Base-by-base conservation (phyloP, 2,797 vertebrate genomes). In the Fistularia tabacaria region DNA sequence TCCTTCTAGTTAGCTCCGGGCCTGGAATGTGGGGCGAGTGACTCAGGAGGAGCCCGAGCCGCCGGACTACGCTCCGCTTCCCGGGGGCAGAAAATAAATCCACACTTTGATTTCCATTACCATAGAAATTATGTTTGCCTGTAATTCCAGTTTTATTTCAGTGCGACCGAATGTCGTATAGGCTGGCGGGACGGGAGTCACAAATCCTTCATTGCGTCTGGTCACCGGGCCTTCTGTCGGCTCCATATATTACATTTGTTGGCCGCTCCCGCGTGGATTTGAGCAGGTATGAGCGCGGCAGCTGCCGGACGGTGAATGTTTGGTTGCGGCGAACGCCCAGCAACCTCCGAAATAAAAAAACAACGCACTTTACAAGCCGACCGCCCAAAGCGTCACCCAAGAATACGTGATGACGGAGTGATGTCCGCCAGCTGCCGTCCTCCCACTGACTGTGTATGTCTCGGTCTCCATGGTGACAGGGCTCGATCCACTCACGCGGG, bases 321-420 rank as follows among this genome's bases (percentile, higher is more conserved):
- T 84, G 73, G 74, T 75, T 74, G 66, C 62, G 65, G 69, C 61
- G 62, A 55, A 85, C 82, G 66, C 86, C 78, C 89, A 91, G 88
- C 84, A 91, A 83, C 87, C 70, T 57, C 51, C 10, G 1, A 57
- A 46, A 13, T 6, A 78, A 6, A 77, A 81, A 42, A 59, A 84
- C 81, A 72, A 46, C 57, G 71, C 25, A 3, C 25, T 76, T 85
- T 85, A 76, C 79, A 67, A 49, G 10, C 73, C 69, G 81, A 67
- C 74, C 76, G 74, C 73, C 62, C 73, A 67, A 69, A 74, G 69
- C 52, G 53, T 66, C 67, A 68, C 71, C 77, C 71, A 53, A 80
- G 60, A 69, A 82, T 53, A 77, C 66, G 67, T 60, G 53, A 77
- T 80, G 60, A 80, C 75, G 69, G 65, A 82, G 65, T 72, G 73